Percentiles rank a stretch among this genome's conserved stretches.
phyloP scores from a whole-genome alignment of 1,140 invertebrate genomes.

The Lasioglossum albipes region DNA sequence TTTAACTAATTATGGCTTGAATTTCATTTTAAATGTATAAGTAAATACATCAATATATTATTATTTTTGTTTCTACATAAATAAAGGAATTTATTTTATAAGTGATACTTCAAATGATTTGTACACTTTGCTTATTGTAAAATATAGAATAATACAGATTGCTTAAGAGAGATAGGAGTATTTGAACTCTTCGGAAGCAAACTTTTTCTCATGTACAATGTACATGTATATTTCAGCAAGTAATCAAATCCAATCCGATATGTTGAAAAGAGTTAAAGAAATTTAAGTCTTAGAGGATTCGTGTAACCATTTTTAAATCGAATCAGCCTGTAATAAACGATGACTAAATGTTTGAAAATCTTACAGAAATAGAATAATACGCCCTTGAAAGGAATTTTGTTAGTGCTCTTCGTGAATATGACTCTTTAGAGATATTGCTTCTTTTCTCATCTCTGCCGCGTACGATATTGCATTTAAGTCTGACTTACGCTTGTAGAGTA shows the following conservation, averaged over 20 bases:
- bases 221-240: conserved; percentile 3
- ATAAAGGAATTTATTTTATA: conserved; percentile 64
- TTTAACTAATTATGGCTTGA: conserved; percentile 7
- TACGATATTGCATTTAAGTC: not conserved
- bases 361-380: conserved; percentile 32
- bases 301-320: conserved; percentile 22
- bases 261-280: conserved; percentile 31
- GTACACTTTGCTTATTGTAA: conserved; percentile 69
- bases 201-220: conserved; percentile 8
- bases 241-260: conserved; percentile 5
- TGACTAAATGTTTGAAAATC: conserved; percentile 46
- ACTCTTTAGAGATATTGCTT: not conserved
- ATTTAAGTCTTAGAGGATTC: conserved; percentile 36
- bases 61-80: conserved; percentile 66
- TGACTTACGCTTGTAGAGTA: not conserved
- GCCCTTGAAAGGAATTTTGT: conserved; percentile 38
- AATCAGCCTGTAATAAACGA: conserved; percentile 52
- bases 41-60: conserved; percentile 57
- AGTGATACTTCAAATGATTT: conserved; percentile 67
- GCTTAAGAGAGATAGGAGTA: not conserved
- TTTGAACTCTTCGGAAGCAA: conserved; percentile 1
- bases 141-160: conserved; percentile 56
- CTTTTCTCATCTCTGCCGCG: not conserved
- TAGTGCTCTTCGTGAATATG: not conserved
- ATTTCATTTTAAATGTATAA: conserved; percentile 42